Conservation (phyloP, 2,113 vertebrate species). For the Physeter macrocephalus region DNA sequence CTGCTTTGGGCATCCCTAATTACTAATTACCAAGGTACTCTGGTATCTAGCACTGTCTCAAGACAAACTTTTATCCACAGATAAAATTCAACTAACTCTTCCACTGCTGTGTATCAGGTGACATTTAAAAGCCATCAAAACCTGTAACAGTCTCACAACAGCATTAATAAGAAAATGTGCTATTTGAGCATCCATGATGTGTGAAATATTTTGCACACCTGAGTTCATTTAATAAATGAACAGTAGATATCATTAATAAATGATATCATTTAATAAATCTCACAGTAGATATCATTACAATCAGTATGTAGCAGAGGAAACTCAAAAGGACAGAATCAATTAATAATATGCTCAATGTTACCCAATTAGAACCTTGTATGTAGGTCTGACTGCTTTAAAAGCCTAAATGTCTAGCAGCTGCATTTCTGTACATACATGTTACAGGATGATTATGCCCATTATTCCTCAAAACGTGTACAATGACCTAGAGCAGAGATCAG, state of each 20-base stretch:
- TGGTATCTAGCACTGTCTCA: not conserved
- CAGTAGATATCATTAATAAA: not conserved
- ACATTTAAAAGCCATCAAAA: not conserved
- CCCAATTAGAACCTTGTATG: not conserved
- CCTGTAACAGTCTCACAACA: not conserved
- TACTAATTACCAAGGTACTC: not conserved
- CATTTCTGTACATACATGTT: not conserved
- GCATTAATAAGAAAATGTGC: not conserved
- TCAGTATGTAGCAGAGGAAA: not conserved
- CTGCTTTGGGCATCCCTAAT: not conserved
- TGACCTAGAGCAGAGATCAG: not conserved
- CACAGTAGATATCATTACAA: not conserved
- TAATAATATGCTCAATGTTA: not conserved
- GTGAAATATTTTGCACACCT: not conserved
- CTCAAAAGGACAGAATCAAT: not conserved
- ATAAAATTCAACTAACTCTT: not conserved
- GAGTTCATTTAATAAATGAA: not conserved
- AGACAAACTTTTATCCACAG: not conserved
- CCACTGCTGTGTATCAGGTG: not conserved
- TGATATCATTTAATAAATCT: no score
- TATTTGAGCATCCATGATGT: not conserved
- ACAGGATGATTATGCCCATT: not conserved
- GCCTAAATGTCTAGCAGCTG: not conserved
- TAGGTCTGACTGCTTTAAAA: not conserved
- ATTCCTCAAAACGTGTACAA: not conserved